A percentile compares a stretch with the other conserved stretches of the same genome.
Conservation (phyloP, 2,888 invertebrate genomes). For the Calameuta idolon region DNA sequence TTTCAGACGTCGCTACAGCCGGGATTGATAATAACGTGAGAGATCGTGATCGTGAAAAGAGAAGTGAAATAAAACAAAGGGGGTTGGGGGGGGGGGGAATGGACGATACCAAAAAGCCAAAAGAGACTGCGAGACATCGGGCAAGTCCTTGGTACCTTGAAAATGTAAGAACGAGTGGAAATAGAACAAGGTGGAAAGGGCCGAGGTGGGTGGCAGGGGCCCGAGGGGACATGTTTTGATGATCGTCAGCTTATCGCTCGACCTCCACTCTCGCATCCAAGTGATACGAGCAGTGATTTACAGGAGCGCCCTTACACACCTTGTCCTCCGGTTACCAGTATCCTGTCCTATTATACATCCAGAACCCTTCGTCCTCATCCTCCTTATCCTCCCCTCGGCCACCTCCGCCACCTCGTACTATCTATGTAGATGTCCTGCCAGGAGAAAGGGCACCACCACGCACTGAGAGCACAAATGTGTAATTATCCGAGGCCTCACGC, state of each 20-base stretch:
- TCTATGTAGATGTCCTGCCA: conserved; percentile 17
- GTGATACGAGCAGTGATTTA: conserved; percentile 14
- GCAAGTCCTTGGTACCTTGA: not conserved
- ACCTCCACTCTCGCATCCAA: conserved; percentile 6
- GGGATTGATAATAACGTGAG: conserved; percentile 22
- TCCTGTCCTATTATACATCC: conserved; percentile 11
- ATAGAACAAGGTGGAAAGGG: conserved; percentile 5
- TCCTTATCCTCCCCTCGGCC: not conserved
- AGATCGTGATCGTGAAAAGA: conserved; percentile 2
- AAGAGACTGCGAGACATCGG: conserved; percentile 13
- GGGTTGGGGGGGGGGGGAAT: too few relatives aligned
- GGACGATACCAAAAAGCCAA: not conserved
- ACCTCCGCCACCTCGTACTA: not conserved
- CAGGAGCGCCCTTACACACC: conserved; percentile 11
- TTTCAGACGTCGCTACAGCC: conserved; percentile 13
- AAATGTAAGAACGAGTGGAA: not conserved
- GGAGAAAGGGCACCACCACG: conserved; percentile 29
- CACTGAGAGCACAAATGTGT: conserved; percentile 37
- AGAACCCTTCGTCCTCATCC: conserved; percentile 3
- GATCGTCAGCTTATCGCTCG: conserved; percentile 10
- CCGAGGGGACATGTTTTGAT: not conserved
- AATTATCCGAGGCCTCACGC: conserved; percentile 45
- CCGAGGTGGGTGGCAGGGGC: not conserved
- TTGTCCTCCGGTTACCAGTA: conserved; percentile 7
- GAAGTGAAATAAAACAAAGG: not conserved